Conservation (phyloP, 2,888 invertebrate genomes). For the Periphyllus acericola region DNA sequence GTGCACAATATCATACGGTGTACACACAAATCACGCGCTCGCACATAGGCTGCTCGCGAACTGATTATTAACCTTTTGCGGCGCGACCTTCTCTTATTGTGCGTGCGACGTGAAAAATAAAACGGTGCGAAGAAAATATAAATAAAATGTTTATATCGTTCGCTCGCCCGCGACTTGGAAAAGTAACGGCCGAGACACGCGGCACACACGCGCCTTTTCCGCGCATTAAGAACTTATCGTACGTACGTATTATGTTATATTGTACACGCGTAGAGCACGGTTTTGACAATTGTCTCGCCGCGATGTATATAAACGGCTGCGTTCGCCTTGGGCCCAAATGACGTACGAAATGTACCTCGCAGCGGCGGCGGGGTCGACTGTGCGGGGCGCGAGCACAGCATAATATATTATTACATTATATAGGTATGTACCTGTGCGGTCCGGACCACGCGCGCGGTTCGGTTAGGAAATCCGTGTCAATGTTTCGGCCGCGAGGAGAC, state of each 20-base stretch:
- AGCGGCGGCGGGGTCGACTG: neutral
- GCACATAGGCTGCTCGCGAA: neutral
- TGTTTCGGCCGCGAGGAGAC: conserved; percentile 24
- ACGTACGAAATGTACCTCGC: too few species aligned
- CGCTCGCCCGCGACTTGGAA: too few species aligned
- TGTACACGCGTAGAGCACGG: too few species aligned
- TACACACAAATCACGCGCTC: neutral
- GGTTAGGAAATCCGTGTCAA: conserved; percentile 47
- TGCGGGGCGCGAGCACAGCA: neutral
- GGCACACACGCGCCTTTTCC: neutral
- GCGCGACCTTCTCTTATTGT: conserved; percentile 3
- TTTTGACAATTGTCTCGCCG: too few species aligned
- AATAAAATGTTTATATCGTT: neutral
- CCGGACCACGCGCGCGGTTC: neutral
- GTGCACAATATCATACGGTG: neutral
- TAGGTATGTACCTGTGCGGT: neutral
- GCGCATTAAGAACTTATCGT: neutral
- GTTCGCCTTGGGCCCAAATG: neutral
- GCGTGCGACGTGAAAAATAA: neutral
- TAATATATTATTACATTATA: neutral
- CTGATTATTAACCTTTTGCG: conserved; percentile 55
- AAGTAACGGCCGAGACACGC: neutral
- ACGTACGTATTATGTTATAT: neutral
- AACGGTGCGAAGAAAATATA: neutral
- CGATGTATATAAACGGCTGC: neutral